phyloP scores from a whole-genome alignment of 2,797 vertebrate genomes.

The Pipistrellus pipistrellus region DNA sequence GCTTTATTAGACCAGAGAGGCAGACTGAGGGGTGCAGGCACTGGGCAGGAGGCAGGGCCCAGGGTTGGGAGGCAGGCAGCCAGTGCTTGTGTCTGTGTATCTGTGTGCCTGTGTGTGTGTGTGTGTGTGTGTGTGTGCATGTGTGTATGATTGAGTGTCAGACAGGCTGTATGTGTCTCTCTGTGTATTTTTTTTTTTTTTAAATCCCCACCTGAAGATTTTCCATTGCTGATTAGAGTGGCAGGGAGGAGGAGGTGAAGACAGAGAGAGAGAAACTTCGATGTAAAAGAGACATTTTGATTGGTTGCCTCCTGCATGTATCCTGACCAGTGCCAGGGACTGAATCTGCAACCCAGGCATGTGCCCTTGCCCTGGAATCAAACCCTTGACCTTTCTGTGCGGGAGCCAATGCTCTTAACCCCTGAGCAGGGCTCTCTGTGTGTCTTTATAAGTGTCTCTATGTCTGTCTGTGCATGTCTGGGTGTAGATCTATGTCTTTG shows the following conservation, averaged over 20 bases:
- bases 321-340: no score
- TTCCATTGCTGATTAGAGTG: no score
- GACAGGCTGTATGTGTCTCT: neutral
- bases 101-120: neutral
- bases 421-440: neutral
- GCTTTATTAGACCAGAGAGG: conserved; percentile 80
- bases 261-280: no score
- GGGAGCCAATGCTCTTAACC: no score
- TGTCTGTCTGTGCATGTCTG: neutral
- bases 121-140: neutral
- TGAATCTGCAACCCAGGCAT: no score
- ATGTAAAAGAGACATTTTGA: no score
- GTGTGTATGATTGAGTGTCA: neutral
- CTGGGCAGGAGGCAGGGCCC: neutral
- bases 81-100: neutral
- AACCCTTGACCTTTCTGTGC: no score
- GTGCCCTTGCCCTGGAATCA: no score
- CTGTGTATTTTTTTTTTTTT: neutral
- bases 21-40: rapidly evolving
- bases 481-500: neutral
- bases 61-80: neutral
- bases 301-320: no score
- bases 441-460: neutral
- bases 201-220: no score
- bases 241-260: no score